Percentiles rank a stretch among this genome's conserved stretches.
Conservation (phyloP, 2,113 vertebrate genomes). For the Aramus guarauna region DNA sequence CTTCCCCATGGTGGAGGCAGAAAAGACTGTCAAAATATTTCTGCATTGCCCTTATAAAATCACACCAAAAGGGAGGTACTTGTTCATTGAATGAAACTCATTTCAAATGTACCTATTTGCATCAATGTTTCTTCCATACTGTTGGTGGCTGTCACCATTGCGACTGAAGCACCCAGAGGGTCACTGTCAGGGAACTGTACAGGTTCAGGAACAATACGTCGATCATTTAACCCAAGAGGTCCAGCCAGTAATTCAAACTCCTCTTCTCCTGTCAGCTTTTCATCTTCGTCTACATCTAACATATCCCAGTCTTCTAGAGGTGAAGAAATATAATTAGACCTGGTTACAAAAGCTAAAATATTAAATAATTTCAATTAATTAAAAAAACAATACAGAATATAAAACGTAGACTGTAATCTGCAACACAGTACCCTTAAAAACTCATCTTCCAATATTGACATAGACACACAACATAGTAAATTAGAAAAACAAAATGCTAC, state of each 20-base stretch:
- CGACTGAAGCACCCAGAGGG: constrained; percentile 91
- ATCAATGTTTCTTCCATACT: constrained; percentile 97
- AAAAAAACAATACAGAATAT: not conserved
- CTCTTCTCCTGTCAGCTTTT: constrained; percentile 94
- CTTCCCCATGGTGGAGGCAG: not conserved
- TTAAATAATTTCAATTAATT: not conserved
- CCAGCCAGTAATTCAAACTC: constrained; percentile 94
- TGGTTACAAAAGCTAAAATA: not conserved
- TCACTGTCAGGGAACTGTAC: constrained; percentile 97
- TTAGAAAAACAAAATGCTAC: not conserved
- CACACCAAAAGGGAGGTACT: not conserved
- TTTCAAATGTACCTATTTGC: constrained; percentile 85
- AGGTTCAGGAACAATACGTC: constrained; percentile 88
- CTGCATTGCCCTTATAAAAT: not conserved
- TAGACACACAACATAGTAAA: not conserved
- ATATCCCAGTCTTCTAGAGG: constrained; percentile 97
- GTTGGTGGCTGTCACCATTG: constrained; percentile 98
- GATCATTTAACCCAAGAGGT: constrained; percentile 90
- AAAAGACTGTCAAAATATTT: not conserved
- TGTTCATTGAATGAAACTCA: not conserved
- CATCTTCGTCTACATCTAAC: constrained; percentile 94
- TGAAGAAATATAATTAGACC: not conserved
- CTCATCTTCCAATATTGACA: not conserved
- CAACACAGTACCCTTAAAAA: not conserved
- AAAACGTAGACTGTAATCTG: not conserved